Evolutionary conservation across 2,113 vertebrate species (phyloP).

Genomic region (Canis aureus): DNA sequence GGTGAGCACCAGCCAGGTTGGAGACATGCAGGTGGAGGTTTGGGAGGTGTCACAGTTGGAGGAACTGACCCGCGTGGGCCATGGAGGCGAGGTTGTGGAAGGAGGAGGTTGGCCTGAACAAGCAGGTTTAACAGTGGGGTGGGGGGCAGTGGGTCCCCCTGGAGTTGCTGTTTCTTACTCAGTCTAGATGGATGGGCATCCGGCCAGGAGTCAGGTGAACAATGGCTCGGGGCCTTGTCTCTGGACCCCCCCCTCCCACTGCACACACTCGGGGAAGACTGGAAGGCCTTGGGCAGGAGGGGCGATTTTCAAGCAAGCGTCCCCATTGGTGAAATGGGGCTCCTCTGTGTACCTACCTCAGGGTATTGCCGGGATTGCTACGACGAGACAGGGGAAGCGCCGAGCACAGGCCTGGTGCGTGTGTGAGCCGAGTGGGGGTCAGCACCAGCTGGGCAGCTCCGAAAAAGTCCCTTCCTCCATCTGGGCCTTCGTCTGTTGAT

Average conservation of each 20-base stretch:
- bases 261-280: neutral
- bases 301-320: neutral
- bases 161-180: neutral
- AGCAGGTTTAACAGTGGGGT: neutral
- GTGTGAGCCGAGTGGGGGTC: rapidly evolving
- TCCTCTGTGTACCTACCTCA: rapidly evolving
- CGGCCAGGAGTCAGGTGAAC: rapidly evolving
- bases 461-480: neutral
- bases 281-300: neutral
- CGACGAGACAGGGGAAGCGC: rapidly evolving
- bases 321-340: neutral
- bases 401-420: rapidly evolving
- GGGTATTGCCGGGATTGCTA: rapidly evolving
- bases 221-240: neutral
- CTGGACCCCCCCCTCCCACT: neutral
- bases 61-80: neutral
- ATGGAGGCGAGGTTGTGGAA: rapidly evolving
- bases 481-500: neutral
- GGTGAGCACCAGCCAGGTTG: too few species aligned
- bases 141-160: too few species aligned
- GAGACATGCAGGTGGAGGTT: neutral
- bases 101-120: neutral
- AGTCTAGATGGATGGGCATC: rapidly evolving
- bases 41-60: too few species aligned
- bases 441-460: neutral